Evolutionary conservation across 1,140 invertebrate genomes (phyloP).

Genomic region (Parapsyche elsis): DNA sequence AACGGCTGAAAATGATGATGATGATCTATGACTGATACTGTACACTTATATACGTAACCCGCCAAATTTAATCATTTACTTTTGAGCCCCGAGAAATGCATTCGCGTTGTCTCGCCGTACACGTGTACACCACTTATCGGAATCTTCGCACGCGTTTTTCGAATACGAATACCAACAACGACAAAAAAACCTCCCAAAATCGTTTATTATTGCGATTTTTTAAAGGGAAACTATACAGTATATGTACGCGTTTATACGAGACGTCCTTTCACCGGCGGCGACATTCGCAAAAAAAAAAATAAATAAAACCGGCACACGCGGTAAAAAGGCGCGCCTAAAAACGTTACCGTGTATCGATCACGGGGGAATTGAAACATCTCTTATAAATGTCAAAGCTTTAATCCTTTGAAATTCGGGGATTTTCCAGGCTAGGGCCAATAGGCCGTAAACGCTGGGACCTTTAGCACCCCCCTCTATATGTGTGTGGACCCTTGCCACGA

Average conservation of each 20-base stretch:
- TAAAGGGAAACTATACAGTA: background rate
- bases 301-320: background rate
- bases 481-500: background rate
- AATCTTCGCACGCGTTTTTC: background rate
- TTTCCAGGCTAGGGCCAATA: background rate
- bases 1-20: too few species aligned
- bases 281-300: slow-evolving; percentile 14
- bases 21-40: too few species aligned
- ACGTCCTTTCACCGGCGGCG: background rate
- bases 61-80: too few species aligned
- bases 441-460: slow-evolving; percentile 2
- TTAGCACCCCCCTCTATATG: background rate
- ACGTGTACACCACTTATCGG: slow-evolving; percentile 19
- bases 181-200: background rate
- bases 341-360: slow-evolving; percentile 33
- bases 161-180: background rate
- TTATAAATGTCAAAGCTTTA: slow-evolving; percentile 33
- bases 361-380: slow-evolving; percentile 30
- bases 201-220: slow-evolving; percentile 26
- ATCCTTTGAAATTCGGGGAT: slow-evolving; percentile 32
- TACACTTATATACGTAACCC: too few species aligned
- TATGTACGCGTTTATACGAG: too few species aligned
- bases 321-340: background rate
- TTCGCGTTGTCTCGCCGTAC: background rate
- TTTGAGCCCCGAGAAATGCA: too few species aligned